These are phyloP conservation scores for Polyommatus icarus DNA, from an alignment of 2,888 invertebrate species.

Conservation along the genomic window DNA sequence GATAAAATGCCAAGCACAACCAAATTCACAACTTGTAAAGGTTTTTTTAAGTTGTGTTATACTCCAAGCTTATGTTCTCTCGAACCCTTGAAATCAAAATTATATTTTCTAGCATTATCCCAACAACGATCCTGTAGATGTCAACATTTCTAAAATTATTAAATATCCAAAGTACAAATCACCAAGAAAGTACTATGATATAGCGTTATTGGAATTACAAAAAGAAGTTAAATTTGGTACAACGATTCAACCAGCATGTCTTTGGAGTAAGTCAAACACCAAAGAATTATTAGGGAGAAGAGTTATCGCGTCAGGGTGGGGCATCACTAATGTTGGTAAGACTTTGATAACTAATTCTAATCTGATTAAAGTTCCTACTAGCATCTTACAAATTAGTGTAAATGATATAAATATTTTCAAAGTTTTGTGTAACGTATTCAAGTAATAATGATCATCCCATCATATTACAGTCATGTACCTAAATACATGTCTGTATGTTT, in stretches of 20 bases:
- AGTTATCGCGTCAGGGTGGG: conserved; percentile 45
- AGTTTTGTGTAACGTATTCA: too few species aligned
- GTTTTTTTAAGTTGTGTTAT: too few species aligned
- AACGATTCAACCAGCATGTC: conserved; percentile 42
- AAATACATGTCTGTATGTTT: too few species aligned
- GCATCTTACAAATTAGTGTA: not conserved
- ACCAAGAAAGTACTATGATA: conserved; percentile 45
- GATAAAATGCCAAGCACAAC: too few species aligned
- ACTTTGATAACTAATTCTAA: not conserved
- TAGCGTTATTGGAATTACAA: conserved; percentile 44
- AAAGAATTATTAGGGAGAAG: conserved; percentile 35
- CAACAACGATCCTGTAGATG: conserved; percentile 33
- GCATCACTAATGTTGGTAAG: conserved; percentile 43
- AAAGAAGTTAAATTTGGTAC: conserved; percentile 37
- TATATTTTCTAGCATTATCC: not conserved
- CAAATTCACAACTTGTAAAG: too few species aligned
- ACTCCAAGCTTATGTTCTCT: not conserved
- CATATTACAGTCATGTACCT: too few species aligned
- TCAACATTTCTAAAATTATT: conserved; percentile 41
- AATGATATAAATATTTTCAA: too few species aligned
- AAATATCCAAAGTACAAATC: conserved; percentile 42
- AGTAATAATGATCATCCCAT: too few species aligned
- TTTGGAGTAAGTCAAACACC: conserved; percentile 40
- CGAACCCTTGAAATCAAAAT: not conserved
- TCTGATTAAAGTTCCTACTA: not conserved